phyloP scores from a whole-genome alignment of 2,797 vertebrate genomes.

The Onychomys torridus region DNA sequence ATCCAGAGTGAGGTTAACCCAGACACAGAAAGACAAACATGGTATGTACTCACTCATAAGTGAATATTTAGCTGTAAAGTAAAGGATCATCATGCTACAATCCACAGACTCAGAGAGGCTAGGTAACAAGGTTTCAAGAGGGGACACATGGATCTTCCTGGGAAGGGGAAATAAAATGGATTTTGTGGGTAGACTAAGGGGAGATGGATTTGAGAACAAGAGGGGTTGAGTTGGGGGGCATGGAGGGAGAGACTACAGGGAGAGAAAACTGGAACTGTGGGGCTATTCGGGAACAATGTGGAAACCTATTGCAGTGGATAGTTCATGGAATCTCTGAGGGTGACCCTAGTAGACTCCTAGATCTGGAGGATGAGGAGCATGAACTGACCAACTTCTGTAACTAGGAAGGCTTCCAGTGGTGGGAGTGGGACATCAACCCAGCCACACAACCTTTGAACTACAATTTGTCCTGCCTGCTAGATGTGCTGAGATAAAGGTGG shows the following conservation, averaged over 20 bases:
- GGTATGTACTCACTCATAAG: no score
- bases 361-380: background rate
- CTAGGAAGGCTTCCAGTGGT: background rate
- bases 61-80: no score
- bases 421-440: background rate
- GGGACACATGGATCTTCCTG: background rate
- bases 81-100: no score
- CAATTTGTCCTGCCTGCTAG: background rate
- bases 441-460: background rate
- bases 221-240: no score
- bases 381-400: background rate
- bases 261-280: background rate
- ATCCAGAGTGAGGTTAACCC: no score
- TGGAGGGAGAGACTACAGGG: background rate
- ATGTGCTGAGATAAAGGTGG: background rate
- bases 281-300: background rate
- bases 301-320: background rate
- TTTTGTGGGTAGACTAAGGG: background rate
- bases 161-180: background rate
- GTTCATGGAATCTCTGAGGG: accelerated
- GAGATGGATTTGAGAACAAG: no score
- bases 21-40: no score
- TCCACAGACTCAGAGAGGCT: background rate
- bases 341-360: background rate
- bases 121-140: background rate